Conservation (phyloP, 2,888 invertebrate species). For the Aromia moschata region DNA sequence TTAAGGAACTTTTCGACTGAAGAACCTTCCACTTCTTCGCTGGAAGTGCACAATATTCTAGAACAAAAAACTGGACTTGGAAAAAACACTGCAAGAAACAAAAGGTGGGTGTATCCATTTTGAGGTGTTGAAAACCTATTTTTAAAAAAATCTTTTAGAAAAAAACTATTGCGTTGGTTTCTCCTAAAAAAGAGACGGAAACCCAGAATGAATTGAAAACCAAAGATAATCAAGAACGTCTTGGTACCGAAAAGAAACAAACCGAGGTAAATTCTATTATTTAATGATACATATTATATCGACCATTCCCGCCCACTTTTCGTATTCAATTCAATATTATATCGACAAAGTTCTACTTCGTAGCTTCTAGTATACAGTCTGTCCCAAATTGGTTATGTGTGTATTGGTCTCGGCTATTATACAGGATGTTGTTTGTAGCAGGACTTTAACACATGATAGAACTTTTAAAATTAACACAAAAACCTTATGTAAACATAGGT, state of each 20-base stretch:
- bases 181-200: slow-evolving; percentile 16
- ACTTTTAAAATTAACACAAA: too few species aligned
- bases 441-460: too few species aligned
- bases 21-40: slow-evolving; percentile 43
- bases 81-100: slow-evolving; percentile 55
- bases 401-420: too few species aligned
- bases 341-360: too few species aligned
- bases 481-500: too few species aligned
- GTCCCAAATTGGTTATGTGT: too few species aligned
- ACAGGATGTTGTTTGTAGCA: too few species aligned
- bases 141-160: background rate
- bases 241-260: slow-evolving; percentile 2
- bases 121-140: slow-evolving; percentile 6
- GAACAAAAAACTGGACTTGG: slow-evolving; percentile 59
- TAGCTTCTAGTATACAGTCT: too few species aligned
- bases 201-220: slow-evolving; percentile 12
- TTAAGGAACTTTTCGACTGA: slow-evolving; percentile 55
- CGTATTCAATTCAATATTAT: too few species aligned
- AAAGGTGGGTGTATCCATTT: slow-evolving; percentile 42
- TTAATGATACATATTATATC: too few species aligned
- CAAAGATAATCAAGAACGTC: background rate
- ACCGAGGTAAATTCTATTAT: slow-evolving; percentile 22
- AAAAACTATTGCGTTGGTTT: slow-evolving; percentile 14
- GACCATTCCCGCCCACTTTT: too few species aligned
- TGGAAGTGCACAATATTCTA: slow-evolving; percentile 54